Base-by-base conservation (phyloP, 2,888 invertebrate species). In the Chrysolina oricalcia region DNA sequence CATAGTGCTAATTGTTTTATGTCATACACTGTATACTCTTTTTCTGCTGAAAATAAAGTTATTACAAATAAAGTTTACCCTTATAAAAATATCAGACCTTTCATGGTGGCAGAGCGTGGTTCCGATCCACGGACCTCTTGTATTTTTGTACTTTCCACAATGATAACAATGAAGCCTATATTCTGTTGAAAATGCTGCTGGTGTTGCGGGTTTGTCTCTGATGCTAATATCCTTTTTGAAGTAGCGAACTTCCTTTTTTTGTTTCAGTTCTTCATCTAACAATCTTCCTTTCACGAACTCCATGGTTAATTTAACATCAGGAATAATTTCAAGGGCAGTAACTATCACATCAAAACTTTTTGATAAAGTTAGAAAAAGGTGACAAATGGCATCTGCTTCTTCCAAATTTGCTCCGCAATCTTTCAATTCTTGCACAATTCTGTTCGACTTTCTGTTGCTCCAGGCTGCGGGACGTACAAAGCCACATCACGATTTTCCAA, bases 271-370 rank as follows among this genome's bases (percentile, higher is more conserved):
- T 68, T 77, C 78, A 63, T 81, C 79, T 15, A 79, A 67, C 50
- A 80, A 66, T 43, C 78, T 72, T 46, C 71, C 69, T 48, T 83
- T 83, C 0, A 82, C 81, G 75, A 83, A 82, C 15, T 83, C 81
- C 71, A 82, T 73, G 0, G 76, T 80, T 13, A 82, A 27, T 35
- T 65, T 62, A 10, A 62, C 35, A n/a, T 41, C 67, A 41, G 72
- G 75, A 40, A 80, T 53, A 15, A 81, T 83, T 76, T 83, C 82
- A 23, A 83, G 71, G 6, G 80, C 79, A 19, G 81, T 83, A 35
- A 83, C 80, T 21, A 84, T 79, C 11, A 74, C 72, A 35, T 83
- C 76, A 70, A 79, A 83, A 35, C 72, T 62, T 23, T 77, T 73
- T 53, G 73, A 70, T 63, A 84, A 63, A 41, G 80, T 72, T 62